phyloP scores from a whole-genome alignment of 2,113 vertebrate genomes.

The Terrapene triunguis region DNA sequence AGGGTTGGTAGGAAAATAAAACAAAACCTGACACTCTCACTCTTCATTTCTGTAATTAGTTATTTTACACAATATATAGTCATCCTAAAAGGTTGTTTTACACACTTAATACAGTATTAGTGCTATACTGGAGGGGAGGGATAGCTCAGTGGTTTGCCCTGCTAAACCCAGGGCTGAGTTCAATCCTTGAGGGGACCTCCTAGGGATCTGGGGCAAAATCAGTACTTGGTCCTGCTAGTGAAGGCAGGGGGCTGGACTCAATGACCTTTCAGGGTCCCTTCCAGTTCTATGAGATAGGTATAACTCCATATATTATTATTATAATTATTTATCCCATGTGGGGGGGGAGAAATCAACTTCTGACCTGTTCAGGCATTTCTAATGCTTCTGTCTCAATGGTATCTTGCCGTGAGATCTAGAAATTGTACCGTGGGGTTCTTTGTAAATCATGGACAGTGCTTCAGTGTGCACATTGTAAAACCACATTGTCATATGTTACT shows the following conservation, averaged over 20 bases:
- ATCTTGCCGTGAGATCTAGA: constrained; percentile 42
- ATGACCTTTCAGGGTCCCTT: too few species aligned
- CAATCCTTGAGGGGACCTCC: too few species aligned
- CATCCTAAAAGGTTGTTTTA: background rate
- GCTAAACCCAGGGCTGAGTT: too few species aligned
- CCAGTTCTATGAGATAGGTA: too few species aligned
- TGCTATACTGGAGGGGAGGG: background rate
- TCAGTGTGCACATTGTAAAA: constrained; percentile 60
- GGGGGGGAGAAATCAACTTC: constrained; percentile 6
- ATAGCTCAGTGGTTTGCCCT: too few species aligned
- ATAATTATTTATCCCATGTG: background rate
- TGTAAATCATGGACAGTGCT: constrained; percentile 17
- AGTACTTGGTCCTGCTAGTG: too few species aligned
- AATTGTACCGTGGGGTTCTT: constrained; percentile 12
- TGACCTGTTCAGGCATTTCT: constrained; percentile 44
- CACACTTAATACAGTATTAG: background rate
- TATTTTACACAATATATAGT: background rate
- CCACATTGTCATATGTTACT: constrained; percentile 69
- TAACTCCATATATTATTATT: too few species aligned
- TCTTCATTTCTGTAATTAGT: too few species aligned
- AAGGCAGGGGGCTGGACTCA: too few species aligned
- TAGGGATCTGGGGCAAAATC: too few species aligned
- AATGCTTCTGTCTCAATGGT: constrained; percentile 59
- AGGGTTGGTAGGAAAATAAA: too few species aligned
- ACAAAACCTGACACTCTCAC: too few species aligned